These are phyloP conservation scores for Erithacus rubecula DNA, from an alignment of 2,797 vertebrate genomes.

Conservation along the genomic window DNA sequence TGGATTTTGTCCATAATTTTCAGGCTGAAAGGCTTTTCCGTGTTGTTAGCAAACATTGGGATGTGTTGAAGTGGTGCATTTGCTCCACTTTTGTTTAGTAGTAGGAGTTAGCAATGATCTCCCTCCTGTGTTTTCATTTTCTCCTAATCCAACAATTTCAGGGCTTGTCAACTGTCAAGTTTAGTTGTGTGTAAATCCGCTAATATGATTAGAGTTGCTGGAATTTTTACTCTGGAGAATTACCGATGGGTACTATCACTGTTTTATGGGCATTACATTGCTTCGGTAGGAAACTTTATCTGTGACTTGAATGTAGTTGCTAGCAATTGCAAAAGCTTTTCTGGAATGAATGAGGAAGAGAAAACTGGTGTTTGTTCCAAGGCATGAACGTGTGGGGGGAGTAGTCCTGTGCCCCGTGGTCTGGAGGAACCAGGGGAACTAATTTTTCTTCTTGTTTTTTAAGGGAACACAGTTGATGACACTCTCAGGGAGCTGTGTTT, in stretches of 20 bases:
- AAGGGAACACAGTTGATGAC: not conserved
- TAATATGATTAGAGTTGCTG: conserved; percentile 44
- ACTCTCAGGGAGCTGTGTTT: not conserved
- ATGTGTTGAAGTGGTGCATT: not conserved
- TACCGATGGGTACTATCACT: not conserved
- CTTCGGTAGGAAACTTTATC: not conserved
- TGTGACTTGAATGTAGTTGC: not conserved
- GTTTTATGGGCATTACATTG: not conserved
- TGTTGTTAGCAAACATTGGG: rapidly evolving
- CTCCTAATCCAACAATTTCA: conserved; percentile 23
- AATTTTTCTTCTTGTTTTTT: not conserved
- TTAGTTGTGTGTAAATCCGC: conserved; percentile 19
- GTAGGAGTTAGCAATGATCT: not conserved
- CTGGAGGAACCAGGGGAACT: not conserved
- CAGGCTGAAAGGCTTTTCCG: not conserved
- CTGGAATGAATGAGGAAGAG: not conserved
- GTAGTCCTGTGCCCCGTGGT: rapidly evolving
- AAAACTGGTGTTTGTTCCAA: not conserved
- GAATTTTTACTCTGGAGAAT: conserved; percentile 37
- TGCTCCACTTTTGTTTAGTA: not conserved
- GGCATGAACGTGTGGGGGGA: not conserved
- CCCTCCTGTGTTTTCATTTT: not conserved
- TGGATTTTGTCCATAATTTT: not conserved
- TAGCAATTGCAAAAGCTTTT: not conserved
- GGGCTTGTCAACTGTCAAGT: conserved; percentile 33